Conservation (phyloP, 2,113 vertebrate species). For the Cyanoramphus novaezelandiae region DNA sequence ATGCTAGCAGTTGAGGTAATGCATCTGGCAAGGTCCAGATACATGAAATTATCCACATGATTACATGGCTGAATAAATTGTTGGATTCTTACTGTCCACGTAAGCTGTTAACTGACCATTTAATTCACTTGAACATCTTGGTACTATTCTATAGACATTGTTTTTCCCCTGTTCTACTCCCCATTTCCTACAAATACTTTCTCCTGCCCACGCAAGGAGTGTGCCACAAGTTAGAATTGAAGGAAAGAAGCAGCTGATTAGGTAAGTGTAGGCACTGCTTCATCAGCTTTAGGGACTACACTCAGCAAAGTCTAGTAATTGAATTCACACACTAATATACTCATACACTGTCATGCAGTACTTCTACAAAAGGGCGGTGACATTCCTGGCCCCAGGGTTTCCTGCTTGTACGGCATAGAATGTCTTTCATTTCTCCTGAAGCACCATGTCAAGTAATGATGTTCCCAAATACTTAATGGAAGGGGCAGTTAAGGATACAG, state of each 20-base stretch:
- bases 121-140: not conserved
- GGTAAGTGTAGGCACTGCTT: not conserved
- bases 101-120: not conserved
- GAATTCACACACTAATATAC: not conserved
- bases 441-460: not conserved
- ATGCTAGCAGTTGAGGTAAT: not conserved
- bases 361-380: not conserved
- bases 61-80: not conserved
- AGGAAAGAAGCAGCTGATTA: not conserved
- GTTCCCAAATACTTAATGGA: not conserved
- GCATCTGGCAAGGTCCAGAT: not conserved
- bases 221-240: accelerated
- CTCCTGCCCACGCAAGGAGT: not conserved
- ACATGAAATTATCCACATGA: not conserved
- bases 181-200: not conserved
- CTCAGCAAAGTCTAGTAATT: not conserved
- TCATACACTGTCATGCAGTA: not conserved
- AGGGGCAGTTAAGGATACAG: not conserved
- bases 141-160: not conserved
- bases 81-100: not conserved
- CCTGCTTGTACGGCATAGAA: not conserved
- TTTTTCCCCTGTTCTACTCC: not conserved
- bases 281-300: not conserved
- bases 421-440: not conserved
- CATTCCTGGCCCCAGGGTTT: not conserved